Conservation (phyloP, 2,888 invertebrate genomes). For the Melangyna quadrimaculata region DNA sequence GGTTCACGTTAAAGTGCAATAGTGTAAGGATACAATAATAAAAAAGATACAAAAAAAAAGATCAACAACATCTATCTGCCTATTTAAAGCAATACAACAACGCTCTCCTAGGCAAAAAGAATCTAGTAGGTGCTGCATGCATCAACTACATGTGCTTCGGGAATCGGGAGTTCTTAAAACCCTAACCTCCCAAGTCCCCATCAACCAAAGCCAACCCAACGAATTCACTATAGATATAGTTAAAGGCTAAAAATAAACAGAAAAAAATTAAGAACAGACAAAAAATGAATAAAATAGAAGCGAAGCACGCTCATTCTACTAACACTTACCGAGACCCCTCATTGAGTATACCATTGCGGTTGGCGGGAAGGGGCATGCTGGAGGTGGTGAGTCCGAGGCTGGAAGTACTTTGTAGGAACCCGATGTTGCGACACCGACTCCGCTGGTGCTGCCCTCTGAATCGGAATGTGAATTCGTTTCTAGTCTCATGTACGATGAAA, state of each 20-base stretch:
- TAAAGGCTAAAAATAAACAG: conserved; percentile 69
- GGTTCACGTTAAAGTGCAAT: conserved; percentile 26
- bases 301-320: conserved; percentile 79
- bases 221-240: conserved; percentile 60
- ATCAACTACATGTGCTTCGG: conserved; percentile 62
- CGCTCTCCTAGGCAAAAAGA: conserved; percentile 54
- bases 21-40: conserved; percentile 18
- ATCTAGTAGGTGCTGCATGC: conserved; percentile 62
- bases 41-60: conserved; percentile 33
- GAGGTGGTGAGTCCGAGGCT: conserved; percentile 81
- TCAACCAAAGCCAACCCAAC: conserved; percentile 7
- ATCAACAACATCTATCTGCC: conserved; percentile 59
- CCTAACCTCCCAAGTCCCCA: conserved; percentile 51
- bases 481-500: conserved; percentile 85
- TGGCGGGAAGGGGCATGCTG: conserved; percentile 86
- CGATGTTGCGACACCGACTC: conserved; percentile 79
- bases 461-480: conserved; percentile 81
- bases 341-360: conserved; percentile 91
- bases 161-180: conserved; percentile 51
- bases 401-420: conserved; percentile 81
- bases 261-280: conserved; percentile 40
- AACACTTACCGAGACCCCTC: conserved; percentile 82
- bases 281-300: conserved; percentile 71
- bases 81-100: conserved; percentile 67
- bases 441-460: conserved; percentile 80